phyloP scores from a whole-genome alignment of 2,113 vertebrate species.

The Silurus asotus region DNA sequence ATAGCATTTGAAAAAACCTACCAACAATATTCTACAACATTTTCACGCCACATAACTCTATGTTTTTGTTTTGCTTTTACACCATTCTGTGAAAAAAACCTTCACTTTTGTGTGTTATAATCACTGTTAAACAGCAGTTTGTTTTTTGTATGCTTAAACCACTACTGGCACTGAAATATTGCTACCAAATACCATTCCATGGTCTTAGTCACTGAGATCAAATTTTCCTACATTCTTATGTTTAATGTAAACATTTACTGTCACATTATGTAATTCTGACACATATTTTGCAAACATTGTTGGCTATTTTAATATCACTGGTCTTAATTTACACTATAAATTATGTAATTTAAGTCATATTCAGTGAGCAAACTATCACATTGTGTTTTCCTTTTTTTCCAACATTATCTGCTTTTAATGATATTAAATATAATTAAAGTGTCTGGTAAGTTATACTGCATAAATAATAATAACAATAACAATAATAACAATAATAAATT shows the following conservation, averaged over 20 bases:
- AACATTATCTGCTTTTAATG: too few species aligned
- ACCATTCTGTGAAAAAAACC: too few species aligned
- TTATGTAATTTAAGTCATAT: too few species aligned
- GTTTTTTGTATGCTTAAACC: not conserved
- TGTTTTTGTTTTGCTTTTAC: not conserved
- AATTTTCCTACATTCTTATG: not conserved
- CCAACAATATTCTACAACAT: not conserved
- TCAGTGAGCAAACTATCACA: too few species aligned
- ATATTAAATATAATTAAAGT: not conserved
- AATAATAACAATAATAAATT: not conserved
- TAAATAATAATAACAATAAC: not conserved
- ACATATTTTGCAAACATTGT: too few species aligned
- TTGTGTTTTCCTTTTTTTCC: too few species aligned
- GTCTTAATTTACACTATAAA: too few species aligned
- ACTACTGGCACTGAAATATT: not conserved
- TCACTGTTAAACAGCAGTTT: not conserved
- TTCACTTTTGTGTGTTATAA: not conserved
- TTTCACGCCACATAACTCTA: not conserved
- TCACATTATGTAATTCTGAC: too few species aligned
- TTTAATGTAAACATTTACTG: not conserved
- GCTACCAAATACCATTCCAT: not conserved
- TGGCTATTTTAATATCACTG: too few species aligned
- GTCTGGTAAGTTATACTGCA: not conserved
- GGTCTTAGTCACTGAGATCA: not conserved
- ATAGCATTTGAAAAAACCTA: not conserved